Conservation (phyloP, 2,888 invertebrate species). For the Oasisia sp. region DNA sequence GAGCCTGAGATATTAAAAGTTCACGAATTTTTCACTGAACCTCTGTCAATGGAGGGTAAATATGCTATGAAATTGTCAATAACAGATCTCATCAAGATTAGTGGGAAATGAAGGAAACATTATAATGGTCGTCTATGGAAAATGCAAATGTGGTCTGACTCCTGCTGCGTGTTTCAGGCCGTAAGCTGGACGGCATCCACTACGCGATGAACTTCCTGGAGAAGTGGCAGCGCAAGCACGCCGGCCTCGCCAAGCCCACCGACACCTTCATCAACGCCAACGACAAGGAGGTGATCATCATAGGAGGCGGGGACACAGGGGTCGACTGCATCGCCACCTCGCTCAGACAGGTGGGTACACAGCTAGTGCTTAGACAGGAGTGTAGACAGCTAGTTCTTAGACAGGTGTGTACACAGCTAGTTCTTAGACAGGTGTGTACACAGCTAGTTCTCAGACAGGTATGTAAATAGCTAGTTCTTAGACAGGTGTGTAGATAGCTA, state of each 20-base stretch:
- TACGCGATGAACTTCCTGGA: slow-evolving; percentile 98
- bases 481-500: too few relatives aligned
- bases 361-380: not conserved
- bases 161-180: slow-evolving; percentile 72
- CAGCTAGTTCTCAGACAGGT: slow-evolving; percentile 78
- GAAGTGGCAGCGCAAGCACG: slow-evolving; percentile 89
- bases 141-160: too few relatives aligned
- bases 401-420: slow-evolving; percentile 71
- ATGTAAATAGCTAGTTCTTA: slow-evolving; percentile 32
- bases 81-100: too few relatives aligned
- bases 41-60: too few relatives aligned
- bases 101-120: too few relatives aligned
- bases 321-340: slow-evolving; percentile 99
- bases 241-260: slow-evolving; percentile 69
- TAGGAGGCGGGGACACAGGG: slow-evolving; percentile 88
- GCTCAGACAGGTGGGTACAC: slow-evolving; percentile 78
- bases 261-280: slow-evolving; percentile 73
- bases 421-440: not conserved
- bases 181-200: slow-evolving; percentile 91
- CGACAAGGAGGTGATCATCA: slow-evolving; percentile 93
- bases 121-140: too few relatives aligned
- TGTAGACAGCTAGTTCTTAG: slow-evolving; percentile 70
- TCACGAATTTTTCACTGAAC: too few relatives aligned
- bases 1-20: too few relatives aligned
- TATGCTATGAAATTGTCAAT: too few relatives aligned